Evolutionary conservation across 1,140 invertebrate species (phyloP).

Genomic region (Drosophila guanche): DNA sequence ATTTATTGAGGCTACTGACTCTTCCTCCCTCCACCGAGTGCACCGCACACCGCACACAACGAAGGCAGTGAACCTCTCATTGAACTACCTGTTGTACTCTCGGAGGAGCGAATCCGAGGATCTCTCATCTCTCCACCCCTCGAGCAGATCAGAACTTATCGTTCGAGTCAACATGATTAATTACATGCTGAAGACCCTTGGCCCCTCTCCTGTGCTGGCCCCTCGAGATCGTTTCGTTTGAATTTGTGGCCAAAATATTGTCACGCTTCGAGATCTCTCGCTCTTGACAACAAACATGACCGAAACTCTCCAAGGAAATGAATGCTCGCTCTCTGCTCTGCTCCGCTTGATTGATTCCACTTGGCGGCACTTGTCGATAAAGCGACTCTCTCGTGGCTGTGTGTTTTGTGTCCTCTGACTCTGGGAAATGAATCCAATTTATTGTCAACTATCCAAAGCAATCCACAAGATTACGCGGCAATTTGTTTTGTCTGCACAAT

Average conservation of each 20-base stretch:
- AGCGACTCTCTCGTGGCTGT: constrained; percentile 2
- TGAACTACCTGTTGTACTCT: constrained; percentile 39
- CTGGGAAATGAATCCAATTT: constrained; percentile 52
- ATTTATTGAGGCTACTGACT: constrained; percentile 56
- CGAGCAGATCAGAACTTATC: constrained; percentile 36
- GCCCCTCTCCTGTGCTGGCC: constrained; percentile 1
- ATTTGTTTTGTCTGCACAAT: constrained; percentile 69
- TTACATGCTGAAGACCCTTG: constrained; percentile 39
- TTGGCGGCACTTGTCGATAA: constrained; percentile 77
- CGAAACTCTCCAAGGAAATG: constrained; percentile 64
- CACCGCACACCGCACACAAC: constrained; percentile 30
- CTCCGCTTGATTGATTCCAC: constrained; percentile 73
- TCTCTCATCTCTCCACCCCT: neutral
- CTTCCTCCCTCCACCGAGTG: neutral
- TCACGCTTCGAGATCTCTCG: constrained; percentile 62
- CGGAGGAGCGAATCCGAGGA: neutral
- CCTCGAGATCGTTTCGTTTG: constrained; percentile 55
- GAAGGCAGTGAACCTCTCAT: neutral
- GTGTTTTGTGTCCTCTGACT: neutral
- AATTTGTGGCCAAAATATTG: constrained; percentile 79
- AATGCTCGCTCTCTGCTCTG: constrained; percentile 12
- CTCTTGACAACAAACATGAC: constrained; percentile 14
- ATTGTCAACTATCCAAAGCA: constrained; percentile 45
- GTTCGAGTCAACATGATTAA: constrained; percentile 47
- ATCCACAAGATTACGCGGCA: constrained; percentile 68